phyloP scores from a whole-genome alignment of 2,113 vertebrate species.

The Brienomyrus longianalis region DNA sequence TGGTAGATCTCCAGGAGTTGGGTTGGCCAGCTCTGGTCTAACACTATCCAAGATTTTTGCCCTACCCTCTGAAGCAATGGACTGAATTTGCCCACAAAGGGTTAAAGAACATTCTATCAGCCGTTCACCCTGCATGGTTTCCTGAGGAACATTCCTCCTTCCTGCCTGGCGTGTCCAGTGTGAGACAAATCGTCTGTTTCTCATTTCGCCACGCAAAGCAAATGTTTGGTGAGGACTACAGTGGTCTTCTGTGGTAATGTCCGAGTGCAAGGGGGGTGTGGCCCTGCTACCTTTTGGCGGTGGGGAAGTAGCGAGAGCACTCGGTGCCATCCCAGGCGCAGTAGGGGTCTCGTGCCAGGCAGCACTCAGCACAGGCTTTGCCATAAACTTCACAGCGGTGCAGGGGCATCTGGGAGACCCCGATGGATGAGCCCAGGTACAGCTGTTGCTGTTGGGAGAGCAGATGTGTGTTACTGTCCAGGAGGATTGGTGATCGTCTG shows the following conservation, averaged over 20 bases:
- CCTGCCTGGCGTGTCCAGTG: not conserved
- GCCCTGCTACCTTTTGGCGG: conserved; percentile 82
- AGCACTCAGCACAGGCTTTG: conserved; percentile 93
- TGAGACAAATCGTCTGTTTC: conserved; percentile 15
- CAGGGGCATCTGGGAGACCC: conserved; percentile 85
- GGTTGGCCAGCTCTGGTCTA: not conserved
- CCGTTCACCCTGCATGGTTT: conserved; percentile 1
- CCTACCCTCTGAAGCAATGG: not conserved
- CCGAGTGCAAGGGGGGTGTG: not conserved
- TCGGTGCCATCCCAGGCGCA: conserved; percentile 94
- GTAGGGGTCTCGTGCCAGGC: conserved; percentile 92
- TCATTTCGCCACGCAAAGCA: conserved; percentile 6
- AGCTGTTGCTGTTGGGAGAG: conserved; percentile 80
- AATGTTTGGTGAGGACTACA: not conserved
- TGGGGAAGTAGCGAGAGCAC: conserved; percentile 96
- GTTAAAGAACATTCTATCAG: conserved; percentile 10
- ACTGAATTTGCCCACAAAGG: not conserved
- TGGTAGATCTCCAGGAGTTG: not conserved
- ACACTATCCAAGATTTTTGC: not conserved
- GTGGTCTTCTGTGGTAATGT: conserved; percentile 1
- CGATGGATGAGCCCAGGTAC: conserved; percentile 80
- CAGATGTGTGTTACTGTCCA: not conserved
- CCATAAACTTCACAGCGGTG: conserved; percentile 94
- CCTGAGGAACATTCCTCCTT: conserved; percentile 8
- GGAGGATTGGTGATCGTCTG: not conserved